Conservation (phyloP, 2,113 vertebrate species). For the Rutilus rutilus region DNA sequence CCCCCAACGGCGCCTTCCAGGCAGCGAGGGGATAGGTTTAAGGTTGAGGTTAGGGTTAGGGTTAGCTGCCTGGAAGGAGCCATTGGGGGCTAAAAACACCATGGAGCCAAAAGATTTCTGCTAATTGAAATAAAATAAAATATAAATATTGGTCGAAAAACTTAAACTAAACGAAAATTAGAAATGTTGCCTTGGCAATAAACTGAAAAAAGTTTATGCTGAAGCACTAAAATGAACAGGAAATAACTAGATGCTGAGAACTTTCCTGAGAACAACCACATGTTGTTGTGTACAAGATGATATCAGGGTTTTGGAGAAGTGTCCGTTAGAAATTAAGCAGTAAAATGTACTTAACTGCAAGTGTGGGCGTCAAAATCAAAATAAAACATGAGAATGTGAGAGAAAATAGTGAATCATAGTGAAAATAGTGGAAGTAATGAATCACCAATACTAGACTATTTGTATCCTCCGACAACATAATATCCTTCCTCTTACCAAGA, state of each 20-base stretch:
- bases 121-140: too few relatives aligned
- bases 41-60: too few relatives aligned
- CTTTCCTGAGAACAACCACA: not conserved
- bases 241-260: not conserved
- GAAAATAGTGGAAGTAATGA: not conserved
- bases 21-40: too few relatives aligned
- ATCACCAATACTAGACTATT: not conserved
- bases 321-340: not conserved
- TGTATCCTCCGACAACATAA: not conserved
- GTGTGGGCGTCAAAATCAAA: not conserved
- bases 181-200: too few relatives aligned
- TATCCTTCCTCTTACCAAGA: constrained; percentile 19
- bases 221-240: too few relatives aligned
- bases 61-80: too few relatives aligned
- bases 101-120: too few relatives aligned
- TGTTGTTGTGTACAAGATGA: not conserved
- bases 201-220: too few relatives aligned
- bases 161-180: too few relatives aligned
- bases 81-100: too few relatives aligned
- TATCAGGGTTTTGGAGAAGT: not conserved
- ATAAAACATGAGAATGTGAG: not conserved
- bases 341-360: not conserved
- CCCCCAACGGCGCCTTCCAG: too few relatives aligned
- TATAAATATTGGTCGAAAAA: too few relatives aligned
- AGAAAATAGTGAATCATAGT: not conserved